phyloP scores from a whole-genome alignment of 2,113 vertebrate genomes.

The Brachypodius melanocephalos region DNA sequence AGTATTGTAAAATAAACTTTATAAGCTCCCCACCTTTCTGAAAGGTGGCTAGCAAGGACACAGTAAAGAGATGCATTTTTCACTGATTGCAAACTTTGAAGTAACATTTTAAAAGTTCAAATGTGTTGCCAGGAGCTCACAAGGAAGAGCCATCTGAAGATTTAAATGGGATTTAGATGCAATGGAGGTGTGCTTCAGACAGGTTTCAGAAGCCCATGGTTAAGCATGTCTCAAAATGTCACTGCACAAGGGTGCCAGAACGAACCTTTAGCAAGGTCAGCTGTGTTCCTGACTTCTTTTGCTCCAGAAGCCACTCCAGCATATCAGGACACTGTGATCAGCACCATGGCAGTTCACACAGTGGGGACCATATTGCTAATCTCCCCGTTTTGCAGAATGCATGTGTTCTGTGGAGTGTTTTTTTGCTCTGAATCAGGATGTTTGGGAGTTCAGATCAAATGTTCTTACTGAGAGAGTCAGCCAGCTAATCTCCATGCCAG shows the following conservation, averaged over 20 bases:
- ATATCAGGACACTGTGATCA: constrained; percentile 9
- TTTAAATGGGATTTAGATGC: neutral
- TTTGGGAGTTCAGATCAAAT: constrained; percentile 59
- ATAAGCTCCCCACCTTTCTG: neutral
- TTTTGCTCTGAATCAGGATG: constrained; percentile 62
- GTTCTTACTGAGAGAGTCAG: constrained; percentile 48
- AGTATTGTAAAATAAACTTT: neutral
- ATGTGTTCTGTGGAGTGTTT: constrained; percentile 42
- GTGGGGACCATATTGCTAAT: constrained; percentile 50
- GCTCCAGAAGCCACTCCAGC: neutral
- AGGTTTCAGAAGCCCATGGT: neutral
- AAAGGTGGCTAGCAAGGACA: neutral
- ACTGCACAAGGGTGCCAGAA: neutral
- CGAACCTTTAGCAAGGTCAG: neutral
- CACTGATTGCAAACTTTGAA: neutral
- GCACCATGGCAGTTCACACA: neutral
- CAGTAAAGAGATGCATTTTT: neutral
- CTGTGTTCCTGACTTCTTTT: neutral
- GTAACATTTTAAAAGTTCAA: neutral
- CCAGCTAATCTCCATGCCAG: constrained; percentile 57
- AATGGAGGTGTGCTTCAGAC: neutral
- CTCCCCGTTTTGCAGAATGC: neutral
- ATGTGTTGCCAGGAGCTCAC: neutral
- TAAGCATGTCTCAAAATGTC: neutral
- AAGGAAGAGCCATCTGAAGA: neutral